A percentile compares a stretch with the other conserved stretches of the same genome.
Conservation (phyloP, 1,140 invertebrate genomes). For the Meloidogyne floridensis region DNA sequence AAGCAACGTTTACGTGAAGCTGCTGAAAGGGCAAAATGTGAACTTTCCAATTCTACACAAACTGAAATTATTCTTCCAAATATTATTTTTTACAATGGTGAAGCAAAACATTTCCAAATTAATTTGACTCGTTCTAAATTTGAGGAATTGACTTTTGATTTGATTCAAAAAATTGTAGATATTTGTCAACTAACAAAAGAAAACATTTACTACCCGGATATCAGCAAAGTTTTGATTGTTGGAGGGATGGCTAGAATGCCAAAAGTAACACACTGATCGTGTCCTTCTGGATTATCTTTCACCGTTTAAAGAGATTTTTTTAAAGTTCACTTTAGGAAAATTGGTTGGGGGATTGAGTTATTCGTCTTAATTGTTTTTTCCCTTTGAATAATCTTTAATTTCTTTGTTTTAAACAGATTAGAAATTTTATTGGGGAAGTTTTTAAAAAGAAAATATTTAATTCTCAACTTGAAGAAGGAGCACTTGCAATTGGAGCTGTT, state of each 20-base stretch:
- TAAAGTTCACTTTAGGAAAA: too few species aligned
- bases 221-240: conserved; percentile 93
- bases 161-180: conserved; percentile 90
- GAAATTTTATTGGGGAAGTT: too few species aligned
- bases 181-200: conserved; percentile 95
- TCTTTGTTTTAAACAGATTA: too few species aligned
- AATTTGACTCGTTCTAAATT: conserved; percentile 91
- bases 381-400: too few species aligned
- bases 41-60: conserved; percentile 68
- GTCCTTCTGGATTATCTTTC: too few species aligned
- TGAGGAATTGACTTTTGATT: conserved; percentile 87
- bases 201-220: conserved; percentile 91
- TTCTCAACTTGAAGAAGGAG: too few species aligned
- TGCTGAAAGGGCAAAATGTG: conserved; percentile 90
- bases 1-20: conserved; percentile 98
- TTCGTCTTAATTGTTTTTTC: too few species aligned
- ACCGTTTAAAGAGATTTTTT: too few species aligned
- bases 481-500: too few species aligned
- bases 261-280: conserved; percentile 70
- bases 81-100: conserved; percentile 85
- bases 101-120: conserved; percentile 97
- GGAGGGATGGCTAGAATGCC: conserved; percentile 99
- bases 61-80: conserved; percentile 99
- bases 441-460: too few species aligned
- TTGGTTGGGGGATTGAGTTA: too few species aligned